Conservation (phyloP, 2,888 invertebrate species). For the Himalopsyche tibetana region DNA sequence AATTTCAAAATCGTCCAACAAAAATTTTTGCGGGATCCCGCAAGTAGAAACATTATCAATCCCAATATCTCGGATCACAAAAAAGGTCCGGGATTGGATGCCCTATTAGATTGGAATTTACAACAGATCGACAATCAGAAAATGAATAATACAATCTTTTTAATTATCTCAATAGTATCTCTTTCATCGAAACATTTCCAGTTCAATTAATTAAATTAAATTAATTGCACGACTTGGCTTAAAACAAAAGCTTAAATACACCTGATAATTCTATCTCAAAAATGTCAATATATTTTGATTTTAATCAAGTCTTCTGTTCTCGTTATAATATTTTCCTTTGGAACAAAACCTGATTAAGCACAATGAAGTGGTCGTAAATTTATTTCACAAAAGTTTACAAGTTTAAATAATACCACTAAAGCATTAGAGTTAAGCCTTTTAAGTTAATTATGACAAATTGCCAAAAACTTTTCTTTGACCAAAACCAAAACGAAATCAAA, state of each 20-base stretch:
- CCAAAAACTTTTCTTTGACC: background rate
- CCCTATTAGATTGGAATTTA: too few species aligned
- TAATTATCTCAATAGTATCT: too few species aligned
- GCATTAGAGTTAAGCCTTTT: background rate
- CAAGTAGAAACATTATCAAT: too few species aligned
- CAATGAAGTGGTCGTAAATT: background rate
- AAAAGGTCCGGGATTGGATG: too few species aligned
- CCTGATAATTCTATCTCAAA: background rate
- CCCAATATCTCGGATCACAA: too few species aligned
- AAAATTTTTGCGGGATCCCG: too few species aligned
- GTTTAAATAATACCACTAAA: background rate
- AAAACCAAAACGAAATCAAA: background rate
- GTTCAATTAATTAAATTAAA: background rate
- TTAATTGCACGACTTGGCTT: background rate
- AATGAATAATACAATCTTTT: too few species aligned
- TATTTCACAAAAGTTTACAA: constrained; percentile 1
- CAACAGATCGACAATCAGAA: too few species aligned
- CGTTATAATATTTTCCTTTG: background rate
- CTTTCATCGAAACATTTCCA: background rate
- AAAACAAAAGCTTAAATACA: background rate
- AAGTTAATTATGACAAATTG: background rate
- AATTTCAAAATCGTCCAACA: too few species aligned
- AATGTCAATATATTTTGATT: constrained; percentile 18
- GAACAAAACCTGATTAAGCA: background rate
- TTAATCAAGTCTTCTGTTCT: background rate